Evolutionary conservation across 2,797 vertebrate species (phyloP), one percentile per base, ranked within the genome.

Genomic region (Sciaenops ocellatus): DNA sequence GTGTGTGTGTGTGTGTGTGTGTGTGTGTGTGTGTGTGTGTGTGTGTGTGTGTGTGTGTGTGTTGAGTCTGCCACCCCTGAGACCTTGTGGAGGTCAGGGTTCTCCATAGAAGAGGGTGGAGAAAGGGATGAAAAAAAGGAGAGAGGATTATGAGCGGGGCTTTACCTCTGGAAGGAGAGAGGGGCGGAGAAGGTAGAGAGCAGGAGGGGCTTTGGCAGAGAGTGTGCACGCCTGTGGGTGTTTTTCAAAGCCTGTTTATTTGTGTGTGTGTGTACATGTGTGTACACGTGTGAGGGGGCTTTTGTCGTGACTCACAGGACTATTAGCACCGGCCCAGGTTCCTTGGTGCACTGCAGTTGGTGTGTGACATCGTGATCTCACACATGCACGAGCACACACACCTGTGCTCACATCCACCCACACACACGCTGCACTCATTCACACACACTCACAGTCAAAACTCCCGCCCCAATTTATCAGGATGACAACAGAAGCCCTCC

Each of bases 221-320:
- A 52, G 69, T 52, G 60, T 67, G 72, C 34, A 55, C 34, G 70
- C 57, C 24, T 78, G 82, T 82, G 80, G 78, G 76, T 75, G 70
- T 75, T 73, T 86, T 67, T 76, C 62, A 83, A 65, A 77, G 75
- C 61, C 67, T 75, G 65, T 78, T 77, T 77, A 66, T 84, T 75
- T 79, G 60, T 68, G 63, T 64, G 67, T 68, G 28, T 75, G 67
- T 69, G 42, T 42, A 44, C 69, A 7, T 61, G 46, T 67, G 59
- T 73, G 62, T 55, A 5, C 15, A 24, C n/a, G 28, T 83, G n/a
- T 46, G 73, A 7, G 79, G 56, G 66, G 70, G 79, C 55, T 69
- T 52, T 26, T 77, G 84, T 89, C 71, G 64, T 89, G 89, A 92
- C 90, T 92, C 80, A 83, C 55, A 66, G 54, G 82, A 76, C 60